Evolutionary conservation across 2,113 vertebrate genomes (phyloP), one percentile per base, ranked within the genome.

Genomic region (Cyanistes caeruleus): DNA sequence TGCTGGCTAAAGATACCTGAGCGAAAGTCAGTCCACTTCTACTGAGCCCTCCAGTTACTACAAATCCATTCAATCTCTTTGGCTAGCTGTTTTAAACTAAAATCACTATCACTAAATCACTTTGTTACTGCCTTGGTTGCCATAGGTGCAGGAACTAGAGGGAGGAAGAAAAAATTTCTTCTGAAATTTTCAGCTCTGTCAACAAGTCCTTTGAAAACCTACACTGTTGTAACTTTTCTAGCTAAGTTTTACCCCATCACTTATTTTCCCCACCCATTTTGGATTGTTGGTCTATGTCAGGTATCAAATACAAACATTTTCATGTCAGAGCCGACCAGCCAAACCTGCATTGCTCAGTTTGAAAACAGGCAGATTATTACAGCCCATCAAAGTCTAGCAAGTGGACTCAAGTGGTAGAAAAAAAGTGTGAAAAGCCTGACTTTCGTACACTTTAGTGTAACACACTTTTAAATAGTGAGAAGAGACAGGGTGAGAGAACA

Each of bases 391-490:
- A 67, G n/a, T 37, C 39, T 25, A 41, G 31, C 12, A 48, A 82
- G 8, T 6, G 11, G 9, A 65, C 20, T n/a, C 18, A 49, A 58
- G 3, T 0, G 0, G 11, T 17, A 63, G 33, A 0, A n/a, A 85
- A 43, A 28, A 53, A 8, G 4, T 5, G 7, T 6, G 14, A 83
- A 76, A 41, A 28, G 10, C 19, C 23, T 79, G 41, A 46, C 11
- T 39, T 78, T 9, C 48, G 35, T 14, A 48, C 21, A 43, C 9
- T 59, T 77, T 22, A 31, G 27, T 48, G 19, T 23, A 88, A 75
- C 13, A 53, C 49, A 30, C 9, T 24, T 64, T 81, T 72, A 80
- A 70, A 55, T 4, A 43, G 25, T 13, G 24, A 52, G 39, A 90
- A 67, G 30, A 67, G 14, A 67, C 13, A 69, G 53, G 18, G 65